A percentile compares a stretch with the other conserved stretches of the same genome.
Evolutionary conservation across 2,797 vertebrate genomes (phyloP).

Genomic region (Protonibea diacanthus): DNA sequence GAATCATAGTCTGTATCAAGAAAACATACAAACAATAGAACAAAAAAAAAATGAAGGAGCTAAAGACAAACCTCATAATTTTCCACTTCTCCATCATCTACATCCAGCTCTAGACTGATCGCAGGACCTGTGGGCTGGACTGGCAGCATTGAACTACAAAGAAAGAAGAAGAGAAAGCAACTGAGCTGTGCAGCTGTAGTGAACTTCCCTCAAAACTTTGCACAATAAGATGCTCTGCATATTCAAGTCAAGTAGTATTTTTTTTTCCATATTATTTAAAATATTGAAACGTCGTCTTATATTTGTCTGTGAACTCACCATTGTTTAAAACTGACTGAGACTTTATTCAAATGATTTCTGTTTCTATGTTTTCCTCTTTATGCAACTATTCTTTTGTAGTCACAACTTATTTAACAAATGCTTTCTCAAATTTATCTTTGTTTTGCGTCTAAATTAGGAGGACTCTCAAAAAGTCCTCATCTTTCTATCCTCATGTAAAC

Average conservation of each 20-base stretch:
- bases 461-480: not conserved
- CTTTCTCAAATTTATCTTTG: not conserved
- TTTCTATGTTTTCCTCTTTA: too few species aligned
- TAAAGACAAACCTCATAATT: constrained; percentile 92
- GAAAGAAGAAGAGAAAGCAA: constrained; percentile 11
- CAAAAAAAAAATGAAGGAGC: not conserved
- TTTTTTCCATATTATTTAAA: too few species aligned
- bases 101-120: constrained; percentile 97
- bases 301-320: too few species aligned
- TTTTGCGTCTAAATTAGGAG: not conserved
- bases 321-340: not conserved
- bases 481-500: not conserved
- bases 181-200: not conserved
- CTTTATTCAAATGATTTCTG: not conserved
- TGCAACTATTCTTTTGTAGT: not conserved
- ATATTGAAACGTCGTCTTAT: too few species aligned
- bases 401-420: not conserved
- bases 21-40: not conserved
- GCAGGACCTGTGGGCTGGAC: constrained; percentile 97
- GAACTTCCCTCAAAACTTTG: not conserved
- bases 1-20: constrained; percentile 3
- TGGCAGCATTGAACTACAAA: constrained; percentile 95
- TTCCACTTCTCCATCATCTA: constrained; percentile 98
- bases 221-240: not conserved
- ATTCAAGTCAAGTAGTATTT: not conserved